phyloP scores from a whole-genome alignment of 2,797 vertebrate genomes.

The Avahi laniger region DNA sequence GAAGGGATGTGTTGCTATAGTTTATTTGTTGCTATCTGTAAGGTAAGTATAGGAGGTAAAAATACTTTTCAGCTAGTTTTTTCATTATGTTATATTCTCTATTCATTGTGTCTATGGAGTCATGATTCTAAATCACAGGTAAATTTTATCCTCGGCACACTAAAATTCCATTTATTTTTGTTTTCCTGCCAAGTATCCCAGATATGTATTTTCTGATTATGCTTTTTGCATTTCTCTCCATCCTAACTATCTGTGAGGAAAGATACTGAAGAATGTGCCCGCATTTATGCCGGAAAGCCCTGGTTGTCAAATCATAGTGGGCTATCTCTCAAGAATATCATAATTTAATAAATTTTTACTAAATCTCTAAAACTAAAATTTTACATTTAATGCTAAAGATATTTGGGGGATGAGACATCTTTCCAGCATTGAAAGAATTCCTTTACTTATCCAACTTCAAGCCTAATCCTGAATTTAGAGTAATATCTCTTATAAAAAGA shows the following conservation, averaged over 20 bases:
- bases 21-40: constrained; percentile 57
- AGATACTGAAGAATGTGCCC: neutral
- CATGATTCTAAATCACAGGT: neutral
- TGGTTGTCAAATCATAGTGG: neutral
- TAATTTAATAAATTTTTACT: neutral
- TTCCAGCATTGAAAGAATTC: neutral
- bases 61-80: neutral
- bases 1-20: constrained; percentile 26
- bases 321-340: neutral
- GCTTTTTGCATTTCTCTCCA: neutral
- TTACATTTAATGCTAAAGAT: neutral
- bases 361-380: neutral
- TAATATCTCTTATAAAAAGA: neutral
- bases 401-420: neutral
- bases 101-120: neutral
- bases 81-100: neutral
- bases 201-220: neutral
- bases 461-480: constrained; percentile 5
- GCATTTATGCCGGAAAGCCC: neutral
- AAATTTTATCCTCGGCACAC: neutral
- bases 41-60: constrained; percentile 55
- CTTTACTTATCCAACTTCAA: neutral
- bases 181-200: neutral
- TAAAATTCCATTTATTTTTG: neutral
- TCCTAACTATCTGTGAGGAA: neutral